Conservation (phyloP, 2,113 vertebrate species). For the Neogale vison region DNA sequence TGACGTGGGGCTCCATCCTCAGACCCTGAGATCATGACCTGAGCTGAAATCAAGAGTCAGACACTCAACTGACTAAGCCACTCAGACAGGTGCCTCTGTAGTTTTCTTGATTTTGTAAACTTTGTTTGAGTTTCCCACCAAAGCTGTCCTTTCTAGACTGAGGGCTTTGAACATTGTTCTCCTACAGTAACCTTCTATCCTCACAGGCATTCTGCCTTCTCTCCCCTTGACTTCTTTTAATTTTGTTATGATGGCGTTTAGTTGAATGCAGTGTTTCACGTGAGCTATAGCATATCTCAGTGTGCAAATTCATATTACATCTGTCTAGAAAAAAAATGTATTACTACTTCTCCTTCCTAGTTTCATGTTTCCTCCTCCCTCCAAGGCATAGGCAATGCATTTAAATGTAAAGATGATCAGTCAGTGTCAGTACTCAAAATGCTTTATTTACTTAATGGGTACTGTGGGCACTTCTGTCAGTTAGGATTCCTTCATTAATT, state of each 20-base stretch:
- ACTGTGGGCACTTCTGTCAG: not conserved
- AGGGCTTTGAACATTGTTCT: not conserved
- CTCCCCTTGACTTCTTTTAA: not conserved
- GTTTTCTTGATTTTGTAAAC: not conserved
- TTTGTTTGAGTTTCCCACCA: not conserved
- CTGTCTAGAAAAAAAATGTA: not conserved
- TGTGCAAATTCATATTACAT: not conserved
- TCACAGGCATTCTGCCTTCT: not conserved
- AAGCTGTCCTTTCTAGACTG: not conserved
- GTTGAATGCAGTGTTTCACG: not conserved
- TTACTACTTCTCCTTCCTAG: not conserved
- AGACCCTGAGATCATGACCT: not conserved
- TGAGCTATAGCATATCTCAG: not conserved
- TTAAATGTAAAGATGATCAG: not conserved
- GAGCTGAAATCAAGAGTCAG: not conserved
- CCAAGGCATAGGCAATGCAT: not conserved
- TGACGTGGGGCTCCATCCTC: not conserved
- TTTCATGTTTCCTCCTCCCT: not conserved
- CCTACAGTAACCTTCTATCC: not conserved
- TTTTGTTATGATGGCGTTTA: not conserved
- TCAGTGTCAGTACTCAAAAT: not conserved
- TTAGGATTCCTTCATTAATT: constrained; percentile 18
- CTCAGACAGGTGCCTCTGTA: not conserved
- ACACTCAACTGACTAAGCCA: not conserved
- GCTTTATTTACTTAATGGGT: not conserved